These are phyloP conservation scores for Tympanoctomys barrerae DNA, from an alignment of 2,797 vertebrate genomes.

Conservation along the genomic window DNA sequence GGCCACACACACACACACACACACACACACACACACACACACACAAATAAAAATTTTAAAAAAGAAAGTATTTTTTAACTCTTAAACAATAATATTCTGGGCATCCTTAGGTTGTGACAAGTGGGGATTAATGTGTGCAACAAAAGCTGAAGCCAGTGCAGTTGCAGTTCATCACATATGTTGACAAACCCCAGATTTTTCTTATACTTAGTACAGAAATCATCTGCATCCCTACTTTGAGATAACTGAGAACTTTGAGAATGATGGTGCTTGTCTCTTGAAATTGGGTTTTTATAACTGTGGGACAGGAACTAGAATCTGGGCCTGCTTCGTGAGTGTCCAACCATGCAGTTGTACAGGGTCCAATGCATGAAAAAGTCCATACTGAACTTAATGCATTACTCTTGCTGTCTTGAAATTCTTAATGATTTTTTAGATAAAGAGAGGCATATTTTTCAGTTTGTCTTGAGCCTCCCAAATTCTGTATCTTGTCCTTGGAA, in stretches of 20 bases:
- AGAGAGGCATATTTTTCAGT: background rate
- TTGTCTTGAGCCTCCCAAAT: conserved; percentile 24
- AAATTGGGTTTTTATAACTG: conserved; percentile 1
- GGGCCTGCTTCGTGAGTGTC: background rate
- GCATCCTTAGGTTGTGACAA: conserved; percentile 54
- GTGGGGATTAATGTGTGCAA: conserved; percentile 22
- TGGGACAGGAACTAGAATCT: background rate
- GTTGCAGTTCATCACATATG: background rate
- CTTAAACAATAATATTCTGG: conserved; percentile 39
- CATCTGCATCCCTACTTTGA: background rate
- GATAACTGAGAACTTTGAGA: background rate
- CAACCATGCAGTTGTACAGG: background rate
- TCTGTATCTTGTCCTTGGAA: conserved; percentile 16
- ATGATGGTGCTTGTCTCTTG: background rate
- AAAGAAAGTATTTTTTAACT: too few species aligned
- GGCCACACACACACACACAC: too few species aligned
- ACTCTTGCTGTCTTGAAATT: conserved; percentile 55
- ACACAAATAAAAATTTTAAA: too few species aligned
- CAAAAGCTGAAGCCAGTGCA: conserved; percentile 57
- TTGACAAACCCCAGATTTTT: conserved; percentile 33
- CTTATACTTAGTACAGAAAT: conserved; percentile 12
- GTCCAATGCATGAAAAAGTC: background rate
- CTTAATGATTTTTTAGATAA: conserved; percentile 50
- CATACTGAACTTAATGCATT: background rate
- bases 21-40: too few species aligned